Conservation (phyloP, 2,888 invertebrate species). For the Lycaena phlaeas region DNA sequence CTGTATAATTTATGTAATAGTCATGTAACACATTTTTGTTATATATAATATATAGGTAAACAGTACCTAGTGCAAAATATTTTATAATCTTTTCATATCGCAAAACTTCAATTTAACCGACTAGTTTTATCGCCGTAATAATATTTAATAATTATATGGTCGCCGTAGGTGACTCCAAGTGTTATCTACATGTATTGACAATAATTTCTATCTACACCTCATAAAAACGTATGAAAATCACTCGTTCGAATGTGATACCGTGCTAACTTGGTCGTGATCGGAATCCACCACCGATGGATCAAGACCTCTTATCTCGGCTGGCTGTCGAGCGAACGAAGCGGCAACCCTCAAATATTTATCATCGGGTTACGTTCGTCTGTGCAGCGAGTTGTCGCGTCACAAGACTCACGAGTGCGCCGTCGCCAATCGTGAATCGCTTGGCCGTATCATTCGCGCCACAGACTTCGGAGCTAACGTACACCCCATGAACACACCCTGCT, state of each 20-base stretch:
- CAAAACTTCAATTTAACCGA: not conserved
- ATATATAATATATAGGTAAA: not conserved
- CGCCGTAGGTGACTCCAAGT: not conserved
- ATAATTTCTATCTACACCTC: slow-evolving; percentile 4
- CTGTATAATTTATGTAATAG: not conserved
- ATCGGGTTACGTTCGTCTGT: slow-evolving; percentile 41
- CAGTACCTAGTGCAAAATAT: not conserved
- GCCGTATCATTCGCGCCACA: slow-evolving; percentile 58
- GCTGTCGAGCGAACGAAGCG: slow-evolving; percentile 52
- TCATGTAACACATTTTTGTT: not conserved
- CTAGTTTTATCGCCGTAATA: not conserved
- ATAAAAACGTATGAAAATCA: slow-evolving; percentile 36
- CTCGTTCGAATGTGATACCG: slow-evolving; percentile 33
- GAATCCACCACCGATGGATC: slow-evolving; percentile 32
- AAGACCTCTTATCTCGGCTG: slow-evolving; percentile 44
- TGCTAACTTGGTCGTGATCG: slow-evolving; percentile 43
- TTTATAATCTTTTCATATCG: not conserved
- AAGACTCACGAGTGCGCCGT: slow-evolving; percentile 52
- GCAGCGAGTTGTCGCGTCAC: slow-evolving; percentile 42
- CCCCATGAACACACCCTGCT: slow-evolving; percentile 35
- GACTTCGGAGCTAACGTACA: slow-evolving; percentile 48
- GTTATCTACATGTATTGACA: not conserved
- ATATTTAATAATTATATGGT: not conserved
- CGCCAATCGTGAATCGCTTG: slow-evolving; percentile 34
- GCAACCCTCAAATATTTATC: slow-evolving; percentile 55